phyloP scores from a whole-genome alignment of 1,140 invertebrate genomes.

The Hyphantria cunea region DNA sequence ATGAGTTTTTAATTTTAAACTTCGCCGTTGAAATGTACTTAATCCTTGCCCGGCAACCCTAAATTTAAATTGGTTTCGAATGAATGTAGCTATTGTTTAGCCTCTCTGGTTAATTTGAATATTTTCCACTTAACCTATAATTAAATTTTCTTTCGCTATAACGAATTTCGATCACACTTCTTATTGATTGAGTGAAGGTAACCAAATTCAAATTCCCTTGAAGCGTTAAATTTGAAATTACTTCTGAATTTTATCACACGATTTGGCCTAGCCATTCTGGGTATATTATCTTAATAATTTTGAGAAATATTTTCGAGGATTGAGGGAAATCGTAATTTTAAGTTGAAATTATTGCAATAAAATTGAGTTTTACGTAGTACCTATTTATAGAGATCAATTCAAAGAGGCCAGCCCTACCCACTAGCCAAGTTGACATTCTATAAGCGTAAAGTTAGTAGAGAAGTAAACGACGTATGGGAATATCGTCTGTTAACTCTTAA shows the following conservation, averaged over 20 bases:
- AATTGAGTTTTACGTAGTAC: too few species aligned
- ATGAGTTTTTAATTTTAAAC: conserved; percentile 6
- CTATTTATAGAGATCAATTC: too few species aligned
- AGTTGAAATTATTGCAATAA: too few species aligned
- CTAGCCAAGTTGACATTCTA: too few species aligned
- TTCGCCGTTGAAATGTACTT: conserved; percentile 6
- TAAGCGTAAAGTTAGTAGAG: too few species aligned
- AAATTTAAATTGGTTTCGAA: conserved; percentile 49
- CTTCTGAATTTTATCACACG: neutral
- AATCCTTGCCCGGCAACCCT: conserved; percentile 22
- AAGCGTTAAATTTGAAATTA: conserved; percentile 1
- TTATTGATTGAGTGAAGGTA: conserved; percentile 29
- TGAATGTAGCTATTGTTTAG: conserved; percentile 53
- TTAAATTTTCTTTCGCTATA: conserved; percentile 52
- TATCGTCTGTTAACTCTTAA: too few species aligned
- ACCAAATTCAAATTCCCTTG: neutral
- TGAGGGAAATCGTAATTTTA: neutral
- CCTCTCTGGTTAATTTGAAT: conserved; percentile 54
- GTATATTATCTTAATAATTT: neutral
- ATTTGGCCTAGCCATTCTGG: neutral
- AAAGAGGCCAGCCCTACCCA: too few species aligned
- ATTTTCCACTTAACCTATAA: conserved; percentile 57
- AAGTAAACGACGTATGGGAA: too few species aligned
- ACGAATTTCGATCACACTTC: conserved; percentile 40
- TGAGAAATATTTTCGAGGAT: neutral